These are phyloP conservation scores for Capreolus pygargus DNA, from an alignment of 2,113 vertebrate genomes.

Conservation along the genomic window DNA sequence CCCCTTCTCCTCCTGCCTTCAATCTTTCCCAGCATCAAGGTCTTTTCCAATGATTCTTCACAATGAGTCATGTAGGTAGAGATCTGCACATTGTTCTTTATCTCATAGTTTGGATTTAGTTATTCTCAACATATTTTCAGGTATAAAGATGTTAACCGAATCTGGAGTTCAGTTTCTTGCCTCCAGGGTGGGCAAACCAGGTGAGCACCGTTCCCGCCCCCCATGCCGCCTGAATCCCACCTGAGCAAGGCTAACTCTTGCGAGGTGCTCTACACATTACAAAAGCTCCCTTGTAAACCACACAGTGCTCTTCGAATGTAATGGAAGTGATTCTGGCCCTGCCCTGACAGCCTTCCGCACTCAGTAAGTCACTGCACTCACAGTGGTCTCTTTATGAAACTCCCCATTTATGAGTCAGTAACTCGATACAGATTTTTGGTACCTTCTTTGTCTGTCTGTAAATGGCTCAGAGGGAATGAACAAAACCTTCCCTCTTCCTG, in stretches of 20 bases:
- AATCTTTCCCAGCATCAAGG: neutral
- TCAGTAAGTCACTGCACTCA: slow-evolving; percentile 50
- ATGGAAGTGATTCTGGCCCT: slow-evolving; percentile 50
- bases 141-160: neutral
- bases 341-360: slow-evolving; percentile 28
- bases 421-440: slow-evolving; percentile 33
- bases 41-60: neutral
- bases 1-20: neutral
- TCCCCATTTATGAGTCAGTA: slow-evolving; percentile 45
- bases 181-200: neutral
- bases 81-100: neutral
- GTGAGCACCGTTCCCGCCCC: neutral
- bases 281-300: slow-evolving; percentile 52
- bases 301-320: neutral
- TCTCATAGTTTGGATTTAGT: neutral
- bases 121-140: neutral
- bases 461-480: neutral
- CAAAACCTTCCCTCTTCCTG: neutral
- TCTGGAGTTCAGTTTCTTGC: neutral
- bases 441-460: slow-evolving; percentile 39
- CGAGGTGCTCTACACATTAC: neutral
- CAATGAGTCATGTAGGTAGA: accelerated
- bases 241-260: neutral
- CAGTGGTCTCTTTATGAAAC: slow-evolving; percentile 64
- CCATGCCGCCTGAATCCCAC: neutral